phyloP scores from a whole-genome alignment of 2,888 invertebrate genomes.

The Odontocerum albicorne region DNA sequence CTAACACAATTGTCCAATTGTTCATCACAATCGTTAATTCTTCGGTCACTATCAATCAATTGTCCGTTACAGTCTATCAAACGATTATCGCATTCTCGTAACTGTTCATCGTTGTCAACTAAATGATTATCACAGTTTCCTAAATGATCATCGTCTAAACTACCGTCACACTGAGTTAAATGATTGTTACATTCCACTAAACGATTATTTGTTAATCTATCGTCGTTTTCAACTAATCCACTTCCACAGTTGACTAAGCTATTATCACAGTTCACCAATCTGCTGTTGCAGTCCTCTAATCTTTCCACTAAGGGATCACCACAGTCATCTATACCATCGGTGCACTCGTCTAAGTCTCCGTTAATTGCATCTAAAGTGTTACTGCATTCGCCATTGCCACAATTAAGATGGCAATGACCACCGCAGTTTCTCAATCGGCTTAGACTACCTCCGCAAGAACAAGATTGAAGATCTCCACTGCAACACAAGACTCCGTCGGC shows the following conservation, averaged over 20 bases:
- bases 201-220: constrained; percentile 8
- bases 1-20: constrained; percentile 6
- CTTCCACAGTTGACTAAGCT: constrained; percentile 16
- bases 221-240: constrained; percentile 10
- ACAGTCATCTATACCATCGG: constrained; percentile 22
- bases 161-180: constrained; percentile 13
- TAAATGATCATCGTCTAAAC: constrained; percentile 8
- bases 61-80: constrained; percentile 4
- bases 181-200: constrained; percentile 17
- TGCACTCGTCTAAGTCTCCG: constrained; percentile 16
- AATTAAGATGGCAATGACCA: constrained; percentile 25
- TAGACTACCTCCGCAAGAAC: constrained; percentile 53
- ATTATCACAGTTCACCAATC: constrained; percentile 25
- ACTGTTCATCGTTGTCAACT: constrained; percentile 16
- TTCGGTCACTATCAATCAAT: constrained; percentile 4
- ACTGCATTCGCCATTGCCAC: constrained; percentile 18
- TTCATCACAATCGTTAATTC: constrained; percentile 7
- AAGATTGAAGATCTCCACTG: constrained; percentile 31
- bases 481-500: constrained; percentile 39
- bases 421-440: constrained; percentile 43
- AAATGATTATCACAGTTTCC: constrained; percentile 20
- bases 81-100: constrained; percentile 11
- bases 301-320: constrained; percentile 16
- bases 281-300: constrained; percentile 22
- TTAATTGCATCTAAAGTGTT: constrained; percentile 13